Evolutionary conservation across 1,140 invertebrate genomes (phyloP), one percentile per base, ranked within the genome.

Genomic region (Pogonomyrmex barbatus): DNA sequence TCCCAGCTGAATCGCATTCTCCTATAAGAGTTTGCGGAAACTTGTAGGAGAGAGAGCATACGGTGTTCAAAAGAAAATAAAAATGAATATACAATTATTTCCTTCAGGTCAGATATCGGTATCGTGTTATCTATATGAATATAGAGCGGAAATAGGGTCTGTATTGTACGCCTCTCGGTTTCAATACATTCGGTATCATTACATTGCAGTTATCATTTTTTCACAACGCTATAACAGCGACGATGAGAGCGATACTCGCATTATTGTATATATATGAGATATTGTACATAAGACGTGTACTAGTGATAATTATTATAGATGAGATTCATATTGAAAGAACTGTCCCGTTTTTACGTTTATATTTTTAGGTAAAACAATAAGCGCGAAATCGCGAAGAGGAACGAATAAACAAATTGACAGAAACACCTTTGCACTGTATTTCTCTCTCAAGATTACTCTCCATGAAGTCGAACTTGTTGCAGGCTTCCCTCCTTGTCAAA

Each of bases 271-370:
- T 54, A 91, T 90, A 87, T 45, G 63, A 42, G 62, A 81, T 45
- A 81, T 45, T 91, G 83, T 91, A 87, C 62, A 87, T 91, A 89
- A 30, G 67, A 50, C 17, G 86, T 88, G 84, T 89, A 88, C 86
- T 70, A 54, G 60, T 86, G 9, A 45, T 73, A 36, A 70, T 89
- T 88, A 88, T 63, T 89, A 88, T 85, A 71, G 87, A 89, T 33
- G 77, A 85, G 89, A 88, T 78, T 91, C 76, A 87, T 89, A 91
- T 89, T 91, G 90, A 87, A 83, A 87, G 33, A 54, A 91, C 78
- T 88, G 84, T 91, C 89, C 85, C 63, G 88, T 91, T 91, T 91
- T 91, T 91, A 91, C 91, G 82, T 91, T 91, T 91, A 91, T 91
- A 91, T 91, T 91, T 24, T 91, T 89, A 91, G 82, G 88, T 83